A percentile compares a stretch with the other conserved stretches of the same genome.
These are phyloP conservation scores for Lepus oiostolus DNA, from an alignment of 2,797 vertebrate species.

Conservation along the genomic window DNA sequence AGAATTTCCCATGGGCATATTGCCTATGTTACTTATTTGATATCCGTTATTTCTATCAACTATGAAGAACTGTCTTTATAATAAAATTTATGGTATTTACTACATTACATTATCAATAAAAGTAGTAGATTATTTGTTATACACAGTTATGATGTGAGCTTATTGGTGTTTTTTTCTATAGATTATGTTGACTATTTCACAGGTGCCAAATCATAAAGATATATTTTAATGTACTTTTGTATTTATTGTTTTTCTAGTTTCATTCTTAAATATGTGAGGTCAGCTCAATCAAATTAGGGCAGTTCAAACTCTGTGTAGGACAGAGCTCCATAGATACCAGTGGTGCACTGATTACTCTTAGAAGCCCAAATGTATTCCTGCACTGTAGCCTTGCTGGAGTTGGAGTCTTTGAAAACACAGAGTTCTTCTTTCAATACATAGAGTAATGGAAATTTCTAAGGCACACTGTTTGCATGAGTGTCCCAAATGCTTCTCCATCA, in stretches of 20 bases:
- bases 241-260: not conserved
- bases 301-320: not conserved
- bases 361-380: not conserved
- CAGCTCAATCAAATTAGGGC: not conserved
- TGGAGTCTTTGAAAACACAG: not conserved
- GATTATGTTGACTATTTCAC: not conserved
- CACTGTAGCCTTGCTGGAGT: not conserved
- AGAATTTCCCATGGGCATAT: not conserved
- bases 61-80: not conserved
- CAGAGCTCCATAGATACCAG: not conserved
- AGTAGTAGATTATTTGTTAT: not conserved
- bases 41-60: constrained; percentile 28
- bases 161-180: not conserved
- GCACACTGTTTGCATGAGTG: not conserved
- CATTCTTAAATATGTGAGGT: not conserved
- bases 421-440: not conserved
- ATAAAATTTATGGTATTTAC: not conserved
- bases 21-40: not conserved
- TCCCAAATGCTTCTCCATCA: not conserved
- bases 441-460: not conserved
- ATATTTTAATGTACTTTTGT: not conserved
- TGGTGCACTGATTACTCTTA: not conserved
- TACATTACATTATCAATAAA: not conserved
- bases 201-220: not conserved
- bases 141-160: not conserved